Evolutionary conservation across 2,888 invertebrate genomes (phyloP), one percentile per base, ranked within the genome.

Genomic region (Temnothorax ravouxi): DNA sequence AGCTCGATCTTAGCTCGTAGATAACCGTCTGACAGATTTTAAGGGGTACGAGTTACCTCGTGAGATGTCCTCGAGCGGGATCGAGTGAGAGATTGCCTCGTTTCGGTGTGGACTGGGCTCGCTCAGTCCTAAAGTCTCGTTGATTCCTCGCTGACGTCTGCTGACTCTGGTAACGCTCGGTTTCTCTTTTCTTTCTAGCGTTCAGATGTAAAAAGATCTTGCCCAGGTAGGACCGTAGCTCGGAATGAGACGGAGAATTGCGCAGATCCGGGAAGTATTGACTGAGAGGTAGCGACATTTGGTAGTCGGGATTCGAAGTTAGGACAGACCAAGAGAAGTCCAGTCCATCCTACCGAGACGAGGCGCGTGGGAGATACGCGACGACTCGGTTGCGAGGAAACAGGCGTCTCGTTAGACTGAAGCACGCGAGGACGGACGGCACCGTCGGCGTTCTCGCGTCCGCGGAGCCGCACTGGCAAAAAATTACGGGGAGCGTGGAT

Each of bases 331-430:
- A 13, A 67, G 29, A 18, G 47, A 13, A 47, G n/a, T 61, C 69
- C 56, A n/a, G 69, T 71, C 21, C 47, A 25, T 44, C 13, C 18
- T 11, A 69, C 18, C 38, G 59, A 50, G 25, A 71, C 25, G 18
- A 80, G 71, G 38, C 21, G 38, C 21, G 15, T 61, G 47, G 59
- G 21, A 79, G 59, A 38, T 44, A 13, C 15, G 56, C 64, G 47
- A 81, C 59, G 61, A 61, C 29, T 29, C 3, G 25, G 61, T 72
- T 41, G 15, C 25, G 71, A 56, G 64, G 80, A 80, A 62, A 18
- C 56, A 41, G 29, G 62, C 44, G 50, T 75, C 54, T 76, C 87
- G 88, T 90, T 92, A 92, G 92, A 92, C 92, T 92, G 92, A 92
- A 89, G 88, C 86, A 71, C 84, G 69, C 85, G 85, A 82, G 84